Evolutionary conservation across 1,140 invertebrate species (phyloP), one percentile per base, ranked within the genome.

Genomic region (Achroia grisella): DNA sequence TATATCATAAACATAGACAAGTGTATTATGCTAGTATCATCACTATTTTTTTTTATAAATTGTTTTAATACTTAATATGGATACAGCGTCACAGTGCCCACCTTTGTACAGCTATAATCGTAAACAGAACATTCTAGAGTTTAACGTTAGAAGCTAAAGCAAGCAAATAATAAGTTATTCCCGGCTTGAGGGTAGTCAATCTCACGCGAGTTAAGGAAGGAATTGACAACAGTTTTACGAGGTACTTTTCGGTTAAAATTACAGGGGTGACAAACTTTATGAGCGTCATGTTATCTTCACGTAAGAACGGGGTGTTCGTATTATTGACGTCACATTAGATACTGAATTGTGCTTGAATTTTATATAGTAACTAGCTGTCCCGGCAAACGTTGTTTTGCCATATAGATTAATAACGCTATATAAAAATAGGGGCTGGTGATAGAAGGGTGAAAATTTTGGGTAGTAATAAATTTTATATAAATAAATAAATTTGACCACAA

Each of bases 161-260:
- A 23, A 23, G 17, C 17, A 23, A 23, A 23, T 23, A 17, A 37
- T 15, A 37, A 37, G 14, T 2, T 15, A 37, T 14, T 11, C 28
- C 15, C 28, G 31, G n/a, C 27, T 41, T 14, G 10, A 10, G 10
- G 28, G 29, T 43, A 62, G 52, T 68, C 65, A 63, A 64, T 69
- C 53, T 63, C 46, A 15, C 14, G 8, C 40, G 29, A 48, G 65
- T 69, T 73, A 67, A 60, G 61, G 54, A 62, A 62, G 50, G 52
- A 61, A 68, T 69, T 64, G 65, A 67, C 61, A 55, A 62, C 58
- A 58, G 44, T 57, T 76, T 77, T 73, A 77, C 44, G 62, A 62
- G 14, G 53, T 46, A 59, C 62, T 71, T 66, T 29, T 35, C 51
- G 48, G 44, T 60, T 64, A 60, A 64, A 64, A 62, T 63, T 63